Evolutionary conservation across 37 sponge, comb jelly and placozoan genomes (phyloP).

Genomic region (Ianthella basta): DNA sequence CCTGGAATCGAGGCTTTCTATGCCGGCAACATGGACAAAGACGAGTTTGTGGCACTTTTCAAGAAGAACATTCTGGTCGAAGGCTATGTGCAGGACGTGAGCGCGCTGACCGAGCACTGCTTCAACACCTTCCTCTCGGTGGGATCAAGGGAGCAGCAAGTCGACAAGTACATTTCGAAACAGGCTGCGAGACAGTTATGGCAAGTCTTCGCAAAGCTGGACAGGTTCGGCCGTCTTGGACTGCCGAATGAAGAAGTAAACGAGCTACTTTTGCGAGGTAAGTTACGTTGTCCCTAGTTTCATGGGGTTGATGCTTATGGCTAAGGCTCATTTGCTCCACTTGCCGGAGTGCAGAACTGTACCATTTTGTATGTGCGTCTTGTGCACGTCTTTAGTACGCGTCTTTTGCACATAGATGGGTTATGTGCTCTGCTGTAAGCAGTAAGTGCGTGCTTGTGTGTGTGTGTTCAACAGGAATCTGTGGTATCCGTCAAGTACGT

Average conservation of each 20-base stretch:
- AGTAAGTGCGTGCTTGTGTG: no score
- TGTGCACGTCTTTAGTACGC: no score
- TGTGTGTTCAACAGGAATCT: no score
- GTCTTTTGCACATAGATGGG: no score
- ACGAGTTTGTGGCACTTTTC: not conserved
- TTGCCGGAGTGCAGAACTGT: no score
- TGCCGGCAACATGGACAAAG: not conserved
- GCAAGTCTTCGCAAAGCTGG: constrained; percentile 15
- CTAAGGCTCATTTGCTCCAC: no score
- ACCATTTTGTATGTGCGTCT: no score
- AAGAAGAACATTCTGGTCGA: not conserved
- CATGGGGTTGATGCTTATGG: no score
- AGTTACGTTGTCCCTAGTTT: no score
- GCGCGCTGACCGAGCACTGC: not conserved
- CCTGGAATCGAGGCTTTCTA: constrained; percentile 11
- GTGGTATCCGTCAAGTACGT: no score
- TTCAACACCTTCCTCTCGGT: not conserved
- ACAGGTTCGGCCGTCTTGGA: not conserved
- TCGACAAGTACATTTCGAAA: not conserved
- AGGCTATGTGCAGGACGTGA: not conserved
- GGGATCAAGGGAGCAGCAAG: not conserved
- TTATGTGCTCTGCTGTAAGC: no score
- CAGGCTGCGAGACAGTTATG: not conserved
- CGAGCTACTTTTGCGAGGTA: not conserved
- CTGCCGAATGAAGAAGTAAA: constrained; percentile 11